phyloP scores from a whole-genome alignment of 2,888 invertebrate genomes.

The Caenorhabditis wallacei region DNA sequence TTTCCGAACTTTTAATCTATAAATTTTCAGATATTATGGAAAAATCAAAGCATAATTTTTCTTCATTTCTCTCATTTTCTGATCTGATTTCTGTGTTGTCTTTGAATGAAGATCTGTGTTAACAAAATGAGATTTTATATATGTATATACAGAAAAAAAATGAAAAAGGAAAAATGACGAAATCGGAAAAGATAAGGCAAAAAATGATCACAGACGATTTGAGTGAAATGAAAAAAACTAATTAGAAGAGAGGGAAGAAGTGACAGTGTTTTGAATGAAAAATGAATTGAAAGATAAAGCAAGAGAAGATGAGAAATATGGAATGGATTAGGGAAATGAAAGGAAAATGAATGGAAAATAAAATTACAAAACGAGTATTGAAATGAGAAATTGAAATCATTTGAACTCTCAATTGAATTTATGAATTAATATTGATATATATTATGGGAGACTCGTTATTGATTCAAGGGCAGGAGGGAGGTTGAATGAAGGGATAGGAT shows the following conservation, averaged over 20 bases:
- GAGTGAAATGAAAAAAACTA: slow-evolving; percentile 9
- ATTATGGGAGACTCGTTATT: slow-evolving; percentile 50
- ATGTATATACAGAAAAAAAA: slow-evolving; percentile 21
- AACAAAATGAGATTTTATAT: slow-evolving; percentile 1
- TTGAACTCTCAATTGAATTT: slow-evolving; percentile 42
- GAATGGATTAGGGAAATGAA: not conserved
- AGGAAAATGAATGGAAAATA: not conserved
- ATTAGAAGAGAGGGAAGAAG: not conserved
- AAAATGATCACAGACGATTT: slow-evolving; percentile 5
- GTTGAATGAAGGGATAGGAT: not conserved
- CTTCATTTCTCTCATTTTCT: not conserved
- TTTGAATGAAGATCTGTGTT: slow-evolving; percentile 27
- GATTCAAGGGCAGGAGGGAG: slow-evolving; percentile 25
- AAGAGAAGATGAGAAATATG: slow-evolving; percentile 13
- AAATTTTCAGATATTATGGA: slow-evolving; percentile 56
- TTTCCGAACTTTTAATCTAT: not conserved
- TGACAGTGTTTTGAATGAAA: slow-evolving; percentile 13
- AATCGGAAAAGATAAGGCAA: not conserved
- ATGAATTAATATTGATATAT: slow-evolving; percentile 30
- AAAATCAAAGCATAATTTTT: slow-evolving; percentile 51
- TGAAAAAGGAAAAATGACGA: not conserved
- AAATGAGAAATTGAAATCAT: slow-evolving; percentile 11
- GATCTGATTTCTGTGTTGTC: slow-evolving; percentile 4
- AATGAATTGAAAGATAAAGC: slow-evolving; percentile 23
- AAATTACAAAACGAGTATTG: slow-evolving; percentile 1